A percentile compares a stretch with the other conserved stretches of the same genome.
Conservation (phyloP, 2,113 vertebrate genomes). For the Leucosticte australis region DNA sequence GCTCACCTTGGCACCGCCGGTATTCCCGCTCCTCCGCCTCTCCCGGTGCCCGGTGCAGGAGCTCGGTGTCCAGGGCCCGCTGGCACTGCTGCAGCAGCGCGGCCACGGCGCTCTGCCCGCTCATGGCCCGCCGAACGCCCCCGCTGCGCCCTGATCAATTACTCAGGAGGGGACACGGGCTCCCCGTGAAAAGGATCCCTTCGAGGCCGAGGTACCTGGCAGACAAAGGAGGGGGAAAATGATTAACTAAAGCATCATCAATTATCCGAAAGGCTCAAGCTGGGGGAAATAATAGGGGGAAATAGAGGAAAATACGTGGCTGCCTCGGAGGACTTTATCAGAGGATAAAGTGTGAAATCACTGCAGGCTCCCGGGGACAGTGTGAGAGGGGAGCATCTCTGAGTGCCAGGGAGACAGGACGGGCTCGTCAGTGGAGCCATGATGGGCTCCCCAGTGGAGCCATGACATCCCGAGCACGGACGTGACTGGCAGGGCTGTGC, state of each 20-base stretch:
- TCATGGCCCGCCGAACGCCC: slow-evolving; percentile 66
- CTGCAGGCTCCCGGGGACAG: not conserved
- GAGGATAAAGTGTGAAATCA: slow-evolving; percentile 68
- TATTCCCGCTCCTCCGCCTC: slow-evolving; percentile 56
- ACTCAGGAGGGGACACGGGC: slow-evolving; percentile 71
- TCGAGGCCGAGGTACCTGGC: slow-evolving; percentile 74
- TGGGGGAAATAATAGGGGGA: slow-evolving; percentile 72
- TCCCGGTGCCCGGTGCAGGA: not conserved
- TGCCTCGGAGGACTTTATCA: slow-evolving; percentile 64
- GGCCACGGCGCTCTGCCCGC: slow-evolving; percentile 69
- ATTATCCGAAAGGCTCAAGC: slow-evolving; percentile 77
- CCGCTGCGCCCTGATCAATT: slow-evolving; percentile 63
- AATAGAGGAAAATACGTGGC: slow-evolving; percentile 70
- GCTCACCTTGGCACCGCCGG: slow-evolving; percentile 79
- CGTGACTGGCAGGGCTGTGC: not conserved
- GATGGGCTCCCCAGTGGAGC: not conserved
- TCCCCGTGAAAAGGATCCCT: slow-evolving; percentile 72
- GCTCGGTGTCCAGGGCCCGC: slow-evolving; percentile 26
- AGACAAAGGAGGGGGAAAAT: slow-evolving; percentile 76
- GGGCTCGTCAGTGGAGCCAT: not conserved
- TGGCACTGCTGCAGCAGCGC: slow-evolving; percentile 79
- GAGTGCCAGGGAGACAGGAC: not conserved
- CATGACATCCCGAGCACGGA: not conserved
- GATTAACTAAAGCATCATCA: slow-evolving; percentile 80
- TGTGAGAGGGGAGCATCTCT: not conserved